Percentiles rank a stretch among this genome's conserved stretches.
Conservation (phyloP, 2,888 invertebrate species). For the Troilus luridus region DNA sequence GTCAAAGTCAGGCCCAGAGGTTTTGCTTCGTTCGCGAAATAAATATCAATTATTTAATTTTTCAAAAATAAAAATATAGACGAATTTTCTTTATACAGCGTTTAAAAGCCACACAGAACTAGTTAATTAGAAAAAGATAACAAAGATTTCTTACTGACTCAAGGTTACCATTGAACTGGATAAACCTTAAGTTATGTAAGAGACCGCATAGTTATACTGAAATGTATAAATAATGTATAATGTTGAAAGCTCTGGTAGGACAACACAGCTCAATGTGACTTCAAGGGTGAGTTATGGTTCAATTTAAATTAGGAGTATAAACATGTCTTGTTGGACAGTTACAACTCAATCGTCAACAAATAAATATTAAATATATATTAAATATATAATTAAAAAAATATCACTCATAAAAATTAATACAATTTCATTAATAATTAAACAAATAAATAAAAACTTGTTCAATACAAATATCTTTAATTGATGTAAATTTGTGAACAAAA, state of each 20-base stretch:
- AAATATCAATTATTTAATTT: neutral
- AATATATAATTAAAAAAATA: neutral
- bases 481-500: too few relatives aligned
- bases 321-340: neutral
- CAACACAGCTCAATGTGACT: neutral
- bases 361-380: neutral
- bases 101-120: neutral
- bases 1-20: slow-evolving; percentile 32
- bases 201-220: slow-evolving; percentile 22
- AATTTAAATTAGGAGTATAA: neutral
- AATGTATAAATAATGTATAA: slow-evolving; percentile 34
- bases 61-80: neutral
- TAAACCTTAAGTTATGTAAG: slow-evolving; percentile 14
- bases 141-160: neutral
- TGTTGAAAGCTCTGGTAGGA: neutral
- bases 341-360: neutral
- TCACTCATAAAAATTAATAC: neutral
- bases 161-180: slow-evolving; percentile 36
- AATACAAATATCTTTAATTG: too few relatives aligned
- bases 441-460: neutral
- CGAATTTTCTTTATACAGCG: neutral
- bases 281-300: neutral
- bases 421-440: too few relatives aligned
- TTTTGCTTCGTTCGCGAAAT: slow-evolving; percentile 3
- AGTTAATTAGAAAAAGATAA: neutral